phyloP scores from a whole-genome alignment of 2,113 vertebrate genomes.

The Prolemur simus region DNA sequence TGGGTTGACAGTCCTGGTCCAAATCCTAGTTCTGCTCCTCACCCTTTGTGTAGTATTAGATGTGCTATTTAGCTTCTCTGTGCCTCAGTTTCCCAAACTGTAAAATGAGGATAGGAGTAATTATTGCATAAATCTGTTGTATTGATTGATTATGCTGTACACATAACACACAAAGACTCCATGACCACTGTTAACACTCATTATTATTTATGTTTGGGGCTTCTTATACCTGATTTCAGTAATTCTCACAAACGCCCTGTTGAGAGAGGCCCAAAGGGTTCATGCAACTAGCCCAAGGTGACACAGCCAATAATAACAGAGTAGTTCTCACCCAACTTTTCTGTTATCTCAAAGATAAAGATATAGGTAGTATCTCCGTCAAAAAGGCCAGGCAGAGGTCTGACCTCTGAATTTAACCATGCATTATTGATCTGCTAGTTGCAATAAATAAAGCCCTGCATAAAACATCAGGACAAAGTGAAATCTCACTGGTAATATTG shows the following conservation, averaged over 20 bases:
- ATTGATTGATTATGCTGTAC: not conserved
- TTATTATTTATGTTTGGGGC: not conserved
- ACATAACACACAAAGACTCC: not conserved
- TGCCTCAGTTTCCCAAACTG: not conserved
- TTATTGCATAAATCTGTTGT: not conserved
- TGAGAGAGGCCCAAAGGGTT: not conserved
- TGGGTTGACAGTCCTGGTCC: not conserved
- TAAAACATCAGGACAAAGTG: conserved; percentile 4
- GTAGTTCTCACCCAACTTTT: not conserved
- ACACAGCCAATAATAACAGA: not conserved
- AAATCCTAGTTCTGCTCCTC: not conserved
- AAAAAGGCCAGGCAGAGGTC: not conserved
- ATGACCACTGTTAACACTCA: not conserved
- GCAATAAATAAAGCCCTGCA: conserved; percentile 29
- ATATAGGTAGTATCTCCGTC: not conserved
- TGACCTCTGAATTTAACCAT: not conserved
- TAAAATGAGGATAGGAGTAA: not conserved
- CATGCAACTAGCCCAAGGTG: not conserved
- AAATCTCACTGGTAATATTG: not conserved
- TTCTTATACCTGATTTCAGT: not conserved
- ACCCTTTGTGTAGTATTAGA: not conserved
- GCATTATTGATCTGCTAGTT: not conserved
- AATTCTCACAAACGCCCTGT: not conserved
- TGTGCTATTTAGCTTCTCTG: not conserved
- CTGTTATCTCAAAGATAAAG: not conserved